A percentile compares a stretch with the other conserved stretches of the same genome.
These are phyloP conservation scores for Oxytorus armatus DNA, from an alignment of 2,888 invertebrate genomes.

Conservation along the genomic window DNA sequence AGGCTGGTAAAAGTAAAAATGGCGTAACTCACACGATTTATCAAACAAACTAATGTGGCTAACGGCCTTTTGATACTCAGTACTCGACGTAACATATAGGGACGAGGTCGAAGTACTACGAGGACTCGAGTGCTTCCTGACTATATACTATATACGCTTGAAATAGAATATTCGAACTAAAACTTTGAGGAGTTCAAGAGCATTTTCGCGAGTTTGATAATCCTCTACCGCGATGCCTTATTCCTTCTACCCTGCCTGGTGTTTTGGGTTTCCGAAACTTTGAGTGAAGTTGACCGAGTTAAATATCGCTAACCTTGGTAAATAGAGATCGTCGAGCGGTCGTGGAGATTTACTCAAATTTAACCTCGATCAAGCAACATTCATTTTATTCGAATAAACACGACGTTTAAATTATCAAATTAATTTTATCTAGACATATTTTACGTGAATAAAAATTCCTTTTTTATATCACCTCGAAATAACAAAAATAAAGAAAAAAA, in stretches of 20 bases:
- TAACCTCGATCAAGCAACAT: too few relatives aligned
- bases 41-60: background rate
- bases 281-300: background rate
- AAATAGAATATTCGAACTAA: slow-evolving; percentile 27
- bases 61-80: slow-evolving; percentile 17
- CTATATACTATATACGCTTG: background rate
- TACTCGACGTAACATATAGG: background rate
- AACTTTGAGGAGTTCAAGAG: slow-evolving; percentile 33
- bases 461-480: background rate
- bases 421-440: background rate
- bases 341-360: too few relatives aligned
- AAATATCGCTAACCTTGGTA: background rate
- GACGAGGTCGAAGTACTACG: slow-evolving; percentile 39
- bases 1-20: background rate
- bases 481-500: slow-evolving; percentile 10
- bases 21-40: background rate
- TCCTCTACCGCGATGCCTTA: background rate
- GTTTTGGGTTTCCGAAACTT: background rate
- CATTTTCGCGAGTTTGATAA: slow-evolving; percentile 16
- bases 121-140: background rate
- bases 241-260: background rate
- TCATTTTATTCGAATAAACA: too few relatives aligned
- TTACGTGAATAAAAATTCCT: background rate
- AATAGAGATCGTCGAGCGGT: too few relatives aligned
- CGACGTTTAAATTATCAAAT: too few relatives aligned